A percentile compares a stretch with the other conserved stretches of the same genome.
These are phyloP conservation scores for Emydura subglobosa DNA, from an alignment of 2,113 vertebrate genomes.

Conservation along the genomic window DNA sequence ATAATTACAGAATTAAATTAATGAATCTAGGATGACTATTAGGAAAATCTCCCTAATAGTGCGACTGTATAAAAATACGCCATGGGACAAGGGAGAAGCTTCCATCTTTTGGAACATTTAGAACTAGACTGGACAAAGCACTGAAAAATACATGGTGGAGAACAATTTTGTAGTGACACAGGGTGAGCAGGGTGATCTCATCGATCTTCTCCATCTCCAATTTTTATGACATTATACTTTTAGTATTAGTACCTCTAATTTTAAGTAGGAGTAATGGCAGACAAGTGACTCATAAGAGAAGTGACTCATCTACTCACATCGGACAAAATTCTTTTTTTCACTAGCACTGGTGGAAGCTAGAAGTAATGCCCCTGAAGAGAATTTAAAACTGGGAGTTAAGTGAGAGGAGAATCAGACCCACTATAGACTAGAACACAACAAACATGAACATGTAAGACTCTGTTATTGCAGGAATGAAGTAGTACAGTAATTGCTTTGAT, in stretches of 20 bases:
- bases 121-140: conserved; percentile 12
- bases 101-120: conserved; percentile 13
- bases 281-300: not conserved
- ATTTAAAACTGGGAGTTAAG: not conserved
- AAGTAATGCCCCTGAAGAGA: conserved; percentile 22
- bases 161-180: not conserved
- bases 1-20: not conserved
- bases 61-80: not conserved
- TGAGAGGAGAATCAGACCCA: not conserved
- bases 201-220: not conserved
- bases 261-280: not conserved
- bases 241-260: not conserved
- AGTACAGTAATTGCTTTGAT: conserved; percentile 13
- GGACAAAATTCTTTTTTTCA: not conserved
- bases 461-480: not conserved
- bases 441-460: not conserved
- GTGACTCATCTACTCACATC: not conserved
- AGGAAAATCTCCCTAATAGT: conserved; percentile 3
- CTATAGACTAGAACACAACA: not conserved
- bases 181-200: conserved; percentile 13
- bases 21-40: not conserved
- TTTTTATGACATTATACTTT: not conserved
- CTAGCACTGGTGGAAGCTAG: not conserved
- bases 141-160: conserved; percentile 1
- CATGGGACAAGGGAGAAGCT: not conserved